phyloP scores from a whole-genome alignment of 2,797 vertebrate genomes.

The Triplophysa bombifrons region DNA sequence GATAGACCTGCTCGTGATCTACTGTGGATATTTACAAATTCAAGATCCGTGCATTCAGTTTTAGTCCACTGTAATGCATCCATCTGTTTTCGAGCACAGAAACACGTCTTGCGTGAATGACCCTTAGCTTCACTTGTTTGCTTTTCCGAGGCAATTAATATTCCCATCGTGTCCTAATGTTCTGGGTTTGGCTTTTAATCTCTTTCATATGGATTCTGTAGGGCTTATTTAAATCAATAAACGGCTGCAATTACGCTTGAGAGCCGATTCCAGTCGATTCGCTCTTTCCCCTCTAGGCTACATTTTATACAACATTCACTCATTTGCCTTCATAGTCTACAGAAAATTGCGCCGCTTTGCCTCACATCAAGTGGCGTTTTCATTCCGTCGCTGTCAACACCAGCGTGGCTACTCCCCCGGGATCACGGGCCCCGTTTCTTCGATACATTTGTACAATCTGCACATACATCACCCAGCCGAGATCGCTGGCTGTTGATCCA shows the following conservation, averaged over 20 bases:
- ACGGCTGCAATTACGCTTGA: constrained; percentile 65
- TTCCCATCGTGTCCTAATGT: constrained; percentile 51
- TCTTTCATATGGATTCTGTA: constrained; percentile 58
- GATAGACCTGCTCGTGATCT: neutral
- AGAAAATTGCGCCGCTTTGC: constrained; percentile 38
- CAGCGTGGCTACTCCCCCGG: constrained; percentile 46
- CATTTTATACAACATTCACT: constrained; percentile 62
- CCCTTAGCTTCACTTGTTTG: constrained; percentile 34
- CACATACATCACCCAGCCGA: constrained; percentile 48
- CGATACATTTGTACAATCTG: constrained; percentile 20
- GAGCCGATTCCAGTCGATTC: constrained; percentile 58
- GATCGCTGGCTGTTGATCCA: constrained; percentile 49
- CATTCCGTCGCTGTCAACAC: constrained; percentile 47
- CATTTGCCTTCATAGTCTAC: constrained; percentile 44
- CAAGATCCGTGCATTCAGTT: too few relatives aligned
- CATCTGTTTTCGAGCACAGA: neutral
- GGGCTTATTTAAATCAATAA: constrained; percentile 68
- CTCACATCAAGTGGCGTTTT: constrained; percentile 55
- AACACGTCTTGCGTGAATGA: neutral
- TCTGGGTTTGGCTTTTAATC: constrained; percentile 54
- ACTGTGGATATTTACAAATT: too few relatives aligned
- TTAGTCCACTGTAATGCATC: neutral
- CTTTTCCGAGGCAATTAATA: constrained; percentile 55
- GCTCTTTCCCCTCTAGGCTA: constrained; percentile 47
- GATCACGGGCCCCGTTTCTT: constrained; percentile 42